phyloP scores from a whole-genome alignment of 2,113 vertebrate species.

The Helogale parvula region DNA sequence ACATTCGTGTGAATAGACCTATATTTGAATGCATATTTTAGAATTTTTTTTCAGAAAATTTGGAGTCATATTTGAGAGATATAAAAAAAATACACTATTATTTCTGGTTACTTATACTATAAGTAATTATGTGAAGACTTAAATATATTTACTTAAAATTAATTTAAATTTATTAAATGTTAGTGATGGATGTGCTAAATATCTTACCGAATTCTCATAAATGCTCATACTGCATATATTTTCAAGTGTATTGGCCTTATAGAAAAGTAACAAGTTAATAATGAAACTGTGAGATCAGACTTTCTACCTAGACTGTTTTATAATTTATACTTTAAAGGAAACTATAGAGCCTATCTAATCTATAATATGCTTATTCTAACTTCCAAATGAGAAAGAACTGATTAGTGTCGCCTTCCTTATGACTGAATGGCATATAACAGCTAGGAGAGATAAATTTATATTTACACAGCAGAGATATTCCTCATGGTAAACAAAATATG shows the following conservation, averaged over 20 bases:
- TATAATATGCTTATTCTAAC: background rate
- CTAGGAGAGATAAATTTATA: background rate
- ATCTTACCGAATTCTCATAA: background rate
- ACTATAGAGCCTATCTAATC: background rate
- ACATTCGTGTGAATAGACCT: accelerated
- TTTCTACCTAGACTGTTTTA: background rate
- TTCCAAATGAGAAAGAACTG: background rate
- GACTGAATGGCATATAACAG: background rate
- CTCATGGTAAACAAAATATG: background rate
- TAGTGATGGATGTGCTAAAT: background rate
- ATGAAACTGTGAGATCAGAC: background rate
- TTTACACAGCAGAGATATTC: background rate
- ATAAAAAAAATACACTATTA: background rate
- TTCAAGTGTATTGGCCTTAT: background rate
- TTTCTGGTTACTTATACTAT: background rate
- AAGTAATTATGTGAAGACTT: background rate
- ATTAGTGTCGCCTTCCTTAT: background rate
- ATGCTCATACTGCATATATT: background rate
- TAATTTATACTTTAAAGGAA: background rate
- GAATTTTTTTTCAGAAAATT: background rate
- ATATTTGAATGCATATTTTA: background rate
- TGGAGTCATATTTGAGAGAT: background rate
- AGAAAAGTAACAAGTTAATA: background rate
- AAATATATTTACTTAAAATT: background rate
- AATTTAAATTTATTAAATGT: background rate